phyloP scores from a whole-genome alignment of 2,888 invertebrate genomes.

The Pyralis farinalis region DNA sequence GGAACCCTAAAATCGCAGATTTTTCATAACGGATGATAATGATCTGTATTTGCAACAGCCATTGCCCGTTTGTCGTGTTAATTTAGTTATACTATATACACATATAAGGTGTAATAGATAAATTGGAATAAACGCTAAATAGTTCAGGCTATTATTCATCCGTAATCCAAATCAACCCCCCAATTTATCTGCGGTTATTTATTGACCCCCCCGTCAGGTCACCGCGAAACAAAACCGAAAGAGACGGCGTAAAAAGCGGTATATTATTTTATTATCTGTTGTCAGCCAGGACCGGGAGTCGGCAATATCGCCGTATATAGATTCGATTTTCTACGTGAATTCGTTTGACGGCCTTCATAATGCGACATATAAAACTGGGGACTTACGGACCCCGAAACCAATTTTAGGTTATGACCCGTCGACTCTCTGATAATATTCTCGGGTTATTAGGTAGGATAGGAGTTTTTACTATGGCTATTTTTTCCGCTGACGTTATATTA shows the following conservation, averaged over 20 bases:
- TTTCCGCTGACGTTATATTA: slow-evolving; percentile 76
- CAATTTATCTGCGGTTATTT: not conserved
- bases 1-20: too few relatives aligned
- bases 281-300: slow-evolving; percentile 61
- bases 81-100: too few relatives aligned
- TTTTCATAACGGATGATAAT: too few relatives aligned
- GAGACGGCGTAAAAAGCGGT: slow-evolving; percentile 66
- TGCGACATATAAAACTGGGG: slow-evolving; percentile 82
- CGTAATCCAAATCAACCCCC: not conserved
- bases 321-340: slow-evolving; percentile 83
- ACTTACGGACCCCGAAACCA: slow-evolving; percentile 82
- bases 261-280: slow-evolving; percentile 80
- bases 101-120: too few relatives aligned
- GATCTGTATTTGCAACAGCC: too few relatives aligned
- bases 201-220: slow-evolving; percentile 23
- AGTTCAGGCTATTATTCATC: slow-evolving; percentile 7
- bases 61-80: too few relatives aligned
- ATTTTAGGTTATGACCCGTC: slow-evolving; percentile 82
- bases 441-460: slow-evolving; percentile 81
- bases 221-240: slow-evolving; percentile 37
- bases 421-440: slow-evolving; percentile 81
- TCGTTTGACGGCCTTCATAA: slow-evolving; percentile 82
- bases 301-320: slow-evolving; percentile 80
- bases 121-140: too few relatives aligned
- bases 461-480: slow-evolving; percentile 81